A percentile compares a stretch with the other conserved stretches of the same genome.
Conservation (phyloP, 1,140 invertebrate species). For the Papilio helenus region DNA sequence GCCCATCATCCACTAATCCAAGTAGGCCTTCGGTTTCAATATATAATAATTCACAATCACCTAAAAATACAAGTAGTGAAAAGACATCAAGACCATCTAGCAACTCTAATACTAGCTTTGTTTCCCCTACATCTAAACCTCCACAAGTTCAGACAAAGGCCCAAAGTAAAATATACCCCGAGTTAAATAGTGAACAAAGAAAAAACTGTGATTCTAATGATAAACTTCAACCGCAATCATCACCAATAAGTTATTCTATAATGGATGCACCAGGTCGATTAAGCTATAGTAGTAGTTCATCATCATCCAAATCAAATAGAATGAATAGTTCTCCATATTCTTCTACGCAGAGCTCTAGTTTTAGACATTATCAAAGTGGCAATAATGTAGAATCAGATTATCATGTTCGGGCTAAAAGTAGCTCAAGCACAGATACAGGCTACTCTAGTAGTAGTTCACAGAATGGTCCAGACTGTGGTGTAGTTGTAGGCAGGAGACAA, state of each 20-base stretch:
- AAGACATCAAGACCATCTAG: conserved; percentile 65
- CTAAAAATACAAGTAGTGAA: conserved; percentile 77
- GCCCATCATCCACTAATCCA: conserved; percentile 78
- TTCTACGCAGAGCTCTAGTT: conserved; percentile 79
- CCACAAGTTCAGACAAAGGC: conserved; percentile 87
- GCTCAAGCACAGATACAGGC: conserved; percentile 85
- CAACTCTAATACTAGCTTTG: conserved; percentile 78
- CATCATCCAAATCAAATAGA: conserved; percentile 72
- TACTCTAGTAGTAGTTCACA: conserved; percentile 85
- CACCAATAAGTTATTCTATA: conserved; percentile 89
- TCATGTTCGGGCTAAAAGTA: conserved; percentile 86
- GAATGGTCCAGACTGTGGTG: conserved; percentile 86
- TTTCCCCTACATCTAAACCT: conserved; percentile 82
- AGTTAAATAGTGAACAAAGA: conserved; percentile 83
- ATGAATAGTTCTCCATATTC: conserved; percentile 73
- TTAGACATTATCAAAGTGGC: conserved; percentile 85
- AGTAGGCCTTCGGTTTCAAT: conserved; percentile 76
- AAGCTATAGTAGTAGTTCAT: conserved; percentile 84
- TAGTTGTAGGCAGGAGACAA: conserved; percentile 86
- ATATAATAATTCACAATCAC: conserved; percentile 81
- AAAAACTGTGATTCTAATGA: conserved; percentile 81
- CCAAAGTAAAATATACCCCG: conserved; percentile 88
- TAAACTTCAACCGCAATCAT: conserved; percentile 86
- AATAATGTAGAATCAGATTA: conserved; percentile 85
- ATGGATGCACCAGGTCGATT: conserved; percentile 86